Evolutionary conservation across 2,113 vertebrate genomes (phyloP).

Genomic region (Gallinago undulata): DNA sequence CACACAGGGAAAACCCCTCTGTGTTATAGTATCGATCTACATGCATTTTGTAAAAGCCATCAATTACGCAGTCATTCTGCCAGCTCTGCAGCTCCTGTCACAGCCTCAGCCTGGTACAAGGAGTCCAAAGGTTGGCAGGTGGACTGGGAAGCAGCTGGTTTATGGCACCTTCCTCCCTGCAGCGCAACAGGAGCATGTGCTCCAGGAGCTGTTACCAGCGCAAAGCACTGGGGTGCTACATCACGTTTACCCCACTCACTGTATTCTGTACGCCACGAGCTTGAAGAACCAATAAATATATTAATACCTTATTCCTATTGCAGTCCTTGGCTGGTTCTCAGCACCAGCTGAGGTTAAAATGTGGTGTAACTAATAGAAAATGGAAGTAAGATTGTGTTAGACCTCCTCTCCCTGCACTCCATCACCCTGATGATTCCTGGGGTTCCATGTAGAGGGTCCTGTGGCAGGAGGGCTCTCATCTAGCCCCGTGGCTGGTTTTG

Average conservation of each 20-base stretch:
- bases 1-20: background rate
- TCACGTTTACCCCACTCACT: background rate
- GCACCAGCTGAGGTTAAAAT: background rate
- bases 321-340: background rate
- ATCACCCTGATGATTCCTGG: background rate
- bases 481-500: background rate
- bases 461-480: background rate
- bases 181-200: rapidly evolving
- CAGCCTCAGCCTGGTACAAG: background rate
- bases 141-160: background rate
- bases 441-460: background rate
- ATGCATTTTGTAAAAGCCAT: background rate
- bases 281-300: background rate
- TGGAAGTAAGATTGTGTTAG: background rate
- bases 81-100: background rate
- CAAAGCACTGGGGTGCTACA: background rate
- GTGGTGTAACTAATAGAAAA: background rate
- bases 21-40: background rate
- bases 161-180: background rate
- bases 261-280: background rate
- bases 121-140: background rate
- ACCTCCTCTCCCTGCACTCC: background rate
- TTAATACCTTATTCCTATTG: background rate
- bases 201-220: background rate
- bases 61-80: background rate